Evolutionary conservation across 2,113 vertebrate genomes (phyloP), one percentile per base, ranked within the genome.

Genomic region (Strix aluco): DNA sequence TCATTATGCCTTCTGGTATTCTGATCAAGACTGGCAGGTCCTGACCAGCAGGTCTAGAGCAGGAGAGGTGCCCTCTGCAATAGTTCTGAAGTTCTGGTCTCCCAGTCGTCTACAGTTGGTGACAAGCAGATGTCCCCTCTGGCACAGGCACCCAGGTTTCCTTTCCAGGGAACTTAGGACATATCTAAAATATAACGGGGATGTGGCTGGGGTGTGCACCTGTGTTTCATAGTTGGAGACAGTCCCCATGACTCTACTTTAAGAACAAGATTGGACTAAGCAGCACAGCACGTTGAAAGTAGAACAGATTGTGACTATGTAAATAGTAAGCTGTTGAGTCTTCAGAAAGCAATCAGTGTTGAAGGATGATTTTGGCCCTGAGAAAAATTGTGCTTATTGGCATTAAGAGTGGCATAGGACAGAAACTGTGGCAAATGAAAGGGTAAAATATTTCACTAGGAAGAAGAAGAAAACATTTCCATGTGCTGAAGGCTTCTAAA

Each of bases 381-480:
- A 78, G 47, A 95, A 88, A 94, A 92, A 62, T 3, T 36, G 36
- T 62, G 13, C 59, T 79, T 82, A 69, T 32, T 92, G 71, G 78
- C 58, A 89, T 85, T 72, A 92, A 74, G 52, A 72, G 30, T 51
- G 36, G n/a, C 20, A 79, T 10, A 65, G 74, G 57, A 84, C 52
- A 91, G 54, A 91, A 89, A 77, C 21, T 51, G 40, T 49, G 30
- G 55, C 51, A 81, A 94, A 81, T 63, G 27, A 90, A 81, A 72
- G 40, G 27, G n/a, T n/a, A 95, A 87, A 88, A 59, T 67, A 90
- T 82, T 95, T 94, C 55, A 36, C 51, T 59, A 58, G 20, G 46
- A 86, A 94, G 38, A 83, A 57, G 20, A 85, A 92, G 27, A 86
- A 94, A 94, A 94, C 82, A 81, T 70, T 88, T 92, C 77, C 73